Conservation (phyloP, 2,888 invertebrate genomes). For the Xestia c-nigrum region DNA sequence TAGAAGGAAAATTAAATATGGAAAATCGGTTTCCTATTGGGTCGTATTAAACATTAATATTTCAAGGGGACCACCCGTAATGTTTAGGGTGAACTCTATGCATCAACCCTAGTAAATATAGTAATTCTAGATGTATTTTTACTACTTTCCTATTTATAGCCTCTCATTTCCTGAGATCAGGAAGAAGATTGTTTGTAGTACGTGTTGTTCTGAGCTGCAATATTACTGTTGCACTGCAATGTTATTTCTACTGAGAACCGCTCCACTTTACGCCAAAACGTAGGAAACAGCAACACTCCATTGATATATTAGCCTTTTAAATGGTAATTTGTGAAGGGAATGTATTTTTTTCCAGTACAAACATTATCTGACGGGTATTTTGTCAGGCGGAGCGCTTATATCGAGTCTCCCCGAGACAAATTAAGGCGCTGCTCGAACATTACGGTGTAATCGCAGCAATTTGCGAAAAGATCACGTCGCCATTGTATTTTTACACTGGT, state of each 20-base stretch:
- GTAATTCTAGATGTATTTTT: slow-evolving; percentile 13
- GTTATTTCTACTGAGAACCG: slow-evolving; percentile 27
- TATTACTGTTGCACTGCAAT: slow-evolving; percentile 13
- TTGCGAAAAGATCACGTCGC: slow-evolving; percentile 77
- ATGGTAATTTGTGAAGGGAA: slow-evolving; percentile 53
- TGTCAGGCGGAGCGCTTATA: slow-evolving; percentile 73
- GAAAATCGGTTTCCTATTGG: slow-evolving; percentile 6
- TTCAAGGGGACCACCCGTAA: not conserved
- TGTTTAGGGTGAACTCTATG: not conserved
- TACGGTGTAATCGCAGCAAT: slow-evolving; percentile 76
- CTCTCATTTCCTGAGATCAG: slow-evolving; percentile 18
- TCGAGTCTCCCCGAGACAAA: slow-evolving; percentile 71
- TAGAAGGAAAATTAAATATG: not conserved
- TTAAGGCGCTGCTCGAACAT: slow-evolving; percentile 69
- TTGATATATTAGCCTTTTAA: slow-evolving; percentile 60
- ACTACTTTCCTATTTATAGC: slow-evolving; percentile 8
- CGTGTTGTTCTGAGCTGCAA: slow-evolving; percentile 28
- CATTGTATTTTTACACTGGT: slow-evolving; percentile 72
- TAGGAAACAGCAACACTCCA: slow-evolving; percentile 28
- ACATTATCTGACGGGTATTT: slow-evolving; percentile 76
- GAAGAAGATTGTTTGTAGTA: slow-evolving; percentile 24
- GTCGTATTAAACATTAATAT: not conserved
- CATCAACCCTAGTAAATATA: not conserved
- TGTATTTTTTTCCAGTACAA: slow-evolving; percentile 63
- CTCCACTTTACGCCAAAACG: not conserved